phyloP scores from a whole-genome alignment of 2,113 vertebrate species.

The Seriola dumerili region DNA sequence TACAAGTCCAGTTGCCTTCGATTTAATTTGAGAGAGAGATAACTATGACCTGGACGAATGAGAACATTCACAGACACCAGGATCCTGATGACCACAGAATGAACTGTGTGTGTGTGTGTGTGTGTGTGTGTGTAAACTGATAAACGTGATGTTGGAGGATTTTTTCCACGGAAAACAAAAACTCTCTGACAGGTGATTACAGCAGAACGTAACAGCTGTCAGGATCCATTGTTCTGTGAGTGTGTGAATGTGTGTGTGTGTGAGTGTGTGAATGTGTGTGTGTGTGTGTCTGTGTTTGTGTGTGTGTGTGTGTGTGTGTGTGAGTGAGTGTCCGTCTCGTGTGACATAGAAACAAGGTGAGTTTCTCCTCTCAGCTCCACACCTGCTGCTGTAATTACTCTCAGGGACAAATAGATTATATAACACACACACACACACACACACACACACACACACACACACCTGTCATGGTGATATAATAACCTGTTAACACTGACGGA shows the following conservation, averaged over 20 bases:
- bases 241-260: conserved; percentile 5
- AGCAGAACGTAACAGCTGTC: background rate
- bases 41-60: no score
- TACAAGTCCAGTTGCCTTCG: no score
- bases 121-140: background rate
- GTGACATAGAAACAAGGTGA: conserved; percentile 49
- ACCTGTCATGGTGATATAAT: conserved; percentile 33
- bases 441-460: conserved; percentile 8
- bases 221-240: background rate
- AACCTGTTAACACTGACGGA: conserved; percentile 32
- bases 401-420: conserved; percentile 28
- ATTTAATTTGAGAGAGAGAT: no score
- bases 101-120: background rate
- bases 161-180: conserved; percentile 4
- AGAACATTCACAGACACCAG: no score
- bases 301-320: conserved; percentile 9
- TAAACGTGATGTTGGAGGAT: background rate
- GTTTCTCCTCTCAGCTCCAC: conserved; percentile 46
- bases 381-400: conserved; percentile 65
- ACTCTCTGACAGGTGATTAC: background rate
- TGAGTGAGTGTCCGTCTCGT: conserved; percentile 4
- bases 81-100: background rate
- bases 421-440: conserved; percentile 15
- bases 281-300: background rate
- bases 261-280: background rate